Conservation (phyloP, 2,113 vertebrate species). For the Sorex araneus region DNA sequence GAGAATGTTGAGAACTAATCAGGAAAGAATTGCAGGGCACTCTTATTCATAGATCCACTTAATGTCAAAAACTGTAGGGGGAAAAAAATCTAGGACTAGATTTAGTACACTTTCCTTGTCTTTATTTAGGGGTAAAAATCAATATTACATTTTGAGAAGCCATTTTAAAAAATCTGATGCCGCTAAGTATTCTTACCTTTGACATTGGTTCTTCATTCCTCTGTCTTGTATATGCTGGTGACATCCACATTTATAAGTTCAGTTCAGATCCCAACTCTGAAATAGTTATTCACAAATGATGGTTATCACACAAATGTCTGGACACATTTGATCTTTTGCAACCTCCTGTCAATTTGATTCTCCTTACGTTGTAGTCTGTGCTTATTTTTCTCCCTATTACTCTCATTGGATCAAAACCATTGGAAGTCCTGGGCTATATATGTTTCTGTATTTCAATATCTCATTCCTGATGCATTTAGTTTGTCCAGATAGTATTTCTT, state of each 20-base stretch:
- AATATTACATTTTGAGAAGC: not conserved
- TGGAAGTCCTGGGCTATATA: not conserved
- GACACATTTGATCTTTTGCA: not conserved
- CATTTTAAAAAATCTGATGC: not conserved
- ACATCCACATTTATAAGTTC: not conserved
- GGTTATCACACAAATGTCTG: not conserved
- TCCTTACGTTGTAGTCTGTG: not conserved
- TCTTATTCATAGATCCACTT: not conserved
- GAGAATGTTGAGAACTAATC: constrained; percentile 4
- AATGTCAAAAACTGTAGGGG: not conserved
- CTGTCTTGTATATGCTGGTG: not conserved
- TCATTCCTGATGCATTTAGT: not conserved
- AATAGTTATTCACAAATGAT: not conserved
- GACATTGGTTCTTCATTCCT: not conserved
- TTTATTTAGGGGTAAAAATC: not conserved
- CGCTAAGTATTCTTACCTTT: not conserved
- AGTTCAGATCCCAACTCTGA: not conserved
- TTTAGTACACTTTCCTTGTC: not conserved
- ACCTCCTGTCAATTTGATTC: fast-evolving
- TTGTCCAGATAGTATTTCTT: constrained; percentile 16
- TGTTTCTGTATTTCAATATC: not conserved
- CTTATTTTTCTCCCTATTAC: not conserved
- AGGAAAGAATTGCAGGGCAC: not conserved
- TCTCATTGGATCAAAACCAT: not conserved
- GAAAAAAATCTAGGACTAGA: not conserved